Evolutionary conservation across 2,888 invertebrate species (phyloP).

Genomic region (Leptinotarsa rubiginosa): DNA sequence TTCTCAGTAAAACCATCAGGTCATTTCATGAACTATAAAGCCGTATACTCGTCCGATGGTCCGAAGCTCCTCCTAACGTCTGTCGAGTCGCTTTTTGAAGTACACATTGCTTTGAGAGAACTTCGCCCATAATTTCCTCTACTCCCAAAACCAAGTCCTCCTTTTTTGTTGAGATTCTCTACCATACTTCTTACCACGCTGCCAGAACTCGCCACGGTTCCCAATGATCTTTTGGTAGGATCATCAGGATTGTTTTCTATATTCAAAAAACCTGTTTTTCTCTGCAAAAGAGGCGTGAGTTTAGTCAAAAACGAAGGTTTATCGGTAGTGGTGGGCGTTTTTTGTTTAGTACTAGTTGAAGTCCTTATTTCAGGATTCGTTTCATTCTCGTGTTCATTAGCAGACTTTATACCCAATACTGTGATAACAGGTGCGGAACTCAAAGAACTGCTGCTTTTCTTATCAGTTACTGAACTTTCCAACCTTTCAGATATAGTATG

Average conservation of each 20-base stretch:
- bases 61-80: constrained; percentile 45
- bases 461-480: neutral
- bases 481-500: neutral
- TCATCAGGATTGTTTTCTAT: constrained; percentile 30
- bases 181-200: constrained; percentile 63
- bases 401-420: neutral
- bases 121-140: constrained; percentile 60
- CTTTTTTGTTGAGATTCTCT: constrained; percentile 62
- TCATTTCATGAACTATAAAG: constrained; percentile 40
- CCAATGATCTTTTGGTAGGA: constrained; percentile 32
- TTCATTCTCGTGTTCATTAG: constrained; percentile 6
- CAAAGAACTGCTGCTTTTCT: neutral
- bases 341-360: constrained; percentile 22
- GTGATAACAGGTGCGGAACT: neutral
- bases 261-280: constrained; percentile 41
- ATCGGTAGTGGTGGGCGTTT: constrained; percentile 16
- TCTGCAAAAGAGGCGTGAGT: constrained; percentile 42
- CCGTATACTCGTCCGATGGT: constrained; percentile 50
- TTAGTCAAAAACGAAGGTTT: constrained; percentile 43
- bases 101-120: constrained; percentile 60
- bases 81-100: constrained; percentile 54
- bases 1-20: neutral
- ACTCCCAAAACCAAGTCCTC: constrained; percentile 56
- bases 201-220: constrained; percentile 31
- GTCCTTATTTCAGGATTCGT: neutral